These are phyloP conservation scores for Agrotis ipsilon DNA, from an alignment of 2,888 invertebrate genomes.

Conservation along the genomic window DNA sequence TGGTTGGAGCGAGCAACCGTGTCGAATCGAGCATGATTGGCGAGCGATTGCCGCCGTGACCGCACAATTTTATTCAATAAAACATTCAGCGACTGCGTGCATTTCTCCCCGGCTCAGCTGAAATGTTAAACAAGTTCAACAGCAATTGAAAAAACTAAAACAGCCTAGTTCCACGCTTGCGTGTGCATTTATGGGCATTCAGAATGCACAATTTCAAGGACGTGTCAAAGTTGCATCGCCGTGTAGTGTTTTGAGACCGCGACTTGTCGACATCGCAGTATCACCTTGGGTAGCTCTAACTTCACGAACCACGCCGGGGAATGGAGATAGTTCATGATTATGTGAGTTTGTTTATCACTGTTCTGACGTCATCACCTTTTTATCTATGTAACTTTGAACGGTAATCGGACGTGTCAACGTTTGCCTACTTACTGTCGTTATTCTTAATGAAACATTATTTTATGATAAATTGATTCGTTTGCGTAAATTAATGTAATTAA, in stretches of 20 bases:
- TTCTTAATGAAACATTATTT: slow-evolving; percentile 41
- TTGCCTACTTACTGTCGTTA: slow-evolving; percentile 54
- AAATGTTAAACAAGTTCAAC: slow-evolving; percentile 31
- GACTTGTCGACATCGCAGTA: slow-evolving; percentile 62
- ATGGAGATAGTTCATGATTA: slow-evolving; percentile 61
- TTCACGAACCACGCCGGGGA: slow-evolving; percentile 46
- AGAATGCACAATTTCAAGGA: slow-evolving; percentile 64
- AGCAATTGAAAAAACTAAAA: slow-evolving; percentile 39
- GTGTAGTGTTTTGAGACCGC: slow-evolving; percentile 67
- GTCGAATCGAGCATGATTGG: slow-evolving; percentile 67
- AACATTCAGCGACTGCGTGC: slow-evolving; percentile 45
- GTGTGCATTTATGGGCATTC: slow-evolving; percentile 61
- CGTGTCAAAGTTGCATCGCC: slow-evolving; percentile 43
- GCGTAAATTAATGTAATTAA: slow-evolving; percentile 27
- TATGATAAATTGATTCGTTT: slow-evolving; percentile 50
- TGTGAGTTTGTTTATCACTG: slow-evolving; percentile 54
- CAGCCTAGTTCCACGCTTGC: slow-evolving; percentile 32
- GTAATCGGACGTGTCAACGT: slow-evolving; percentile 52
- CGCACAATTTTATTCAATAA: slow-evolving; percentile 59
- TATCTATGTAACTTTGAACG: slow-evolving; percentile 37
- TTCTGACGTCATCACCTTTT: slow-evolving; percentile 47
- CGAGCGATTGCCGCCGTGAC: slow-evolving; percentile 65
- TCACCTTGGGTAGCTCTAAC: slow-evolving; percentile 38
- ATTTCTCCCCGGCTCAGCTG: slow-evolving; percentile 58
- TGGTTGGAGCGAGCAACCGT: slow-evolving; percentile 59